These are phyloP conservation scores for Ceratoteleas bidentatus DNA, from an alignment of 1,140 invertebrate species.

Conservation along the genomic window DNA sequence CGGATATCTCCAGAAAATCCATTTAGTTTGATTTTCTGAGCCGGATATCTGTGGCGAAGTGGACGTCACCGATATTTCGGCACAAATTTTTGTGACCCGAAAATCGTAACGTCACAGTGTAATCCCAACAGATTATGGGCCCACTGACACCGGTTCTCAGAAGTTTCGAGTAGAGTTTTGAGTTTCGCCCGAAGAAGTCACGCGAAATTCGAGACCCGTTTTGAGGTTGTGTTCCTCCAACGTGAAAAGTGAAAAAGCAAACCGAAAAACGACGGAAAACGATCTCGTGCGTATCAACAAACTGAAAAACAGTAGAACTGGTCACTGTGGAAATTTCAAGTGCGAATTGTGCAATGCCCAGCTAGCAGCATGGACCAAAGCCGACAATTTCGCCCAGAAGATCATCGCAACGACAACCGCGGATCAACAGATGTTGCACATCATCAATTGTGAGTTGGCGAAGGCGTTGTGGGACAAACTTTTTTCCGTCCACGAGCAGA, in stretches of 20 bases:
- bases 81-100: no score
- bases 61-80: no score
- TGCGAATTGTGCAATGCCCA: slow-evolving; percentile 8
- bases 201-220: neutral
- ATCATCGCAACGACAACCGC: slow-evolving; percentile 59
- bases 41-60: no score
- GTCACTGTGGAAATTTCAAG: slow-evolving; percentile 61
- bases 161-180: no score
- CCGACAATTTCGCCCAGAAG: slow-evolving; percentile 50
- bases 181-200: no score
- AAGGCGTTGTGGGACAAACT: slow-evolving; percentile 72
- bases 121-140: slow-evolving; percentile 32
- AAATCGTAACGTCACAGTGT: no score
- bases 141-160: slow-evolving; percentile 5
- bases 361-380: slow-evolving; percentile 10
- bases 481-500: slow-evolving; percentile 72
- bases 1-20: no score
- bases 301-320: slow-evolving; percentile 24
- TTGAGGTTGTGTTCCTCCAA: no score
- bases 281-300: slow-evolving; percentile 6
- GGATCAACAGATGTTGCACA: slow-evolving; percentile 64
- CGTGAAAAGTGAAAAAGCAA: slow-evolving; percentile 18
- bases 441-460: slow-evolving; percentile 66
- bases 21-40: no score
- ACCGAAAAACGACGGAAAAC: neutral